phyloP scores from a whole-genome alignment of 1,140 invertebrate genomes.

The Drosophila navojoa region DNA sequence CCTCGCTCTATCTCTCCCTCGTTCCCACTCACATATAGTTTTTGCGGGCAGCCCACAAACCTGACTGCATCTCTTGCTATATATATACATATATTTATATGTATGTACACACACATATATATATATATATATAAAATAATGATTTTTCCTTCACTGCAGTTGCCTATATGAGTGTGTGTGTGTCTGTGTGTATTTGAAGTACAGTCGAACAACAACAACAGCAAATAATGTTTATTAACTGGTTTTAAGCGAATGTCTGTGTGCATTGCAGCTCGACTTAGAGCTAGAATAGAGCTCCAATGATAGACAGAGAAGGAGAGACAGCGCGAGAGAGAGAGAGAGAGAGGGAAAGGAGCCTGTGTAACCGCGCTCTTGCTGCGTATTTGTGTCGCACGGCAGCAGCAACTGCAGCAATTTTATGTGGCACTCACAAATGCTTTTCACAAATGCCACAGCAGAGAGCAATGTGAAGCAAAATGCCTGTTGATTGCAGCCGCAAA shows the following conservation, averaged over 20 bases:
- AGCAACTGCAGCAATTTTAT: constrained; percentile 38
- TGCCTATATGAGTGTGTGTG: constrained; percentile 16
- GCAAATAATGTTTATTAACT: constrained; percentile 68
- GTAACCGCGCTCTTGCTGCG: constrained; percentile 36
- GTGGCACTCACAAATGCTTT: constrained; percentile 33
- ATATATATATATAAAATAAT: constrained; percentile 48
- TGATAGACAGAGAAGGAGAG: not conserved
- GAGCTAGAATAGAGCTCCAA: not conserved
- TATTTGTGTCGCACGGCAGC: constrained; percentile 34
- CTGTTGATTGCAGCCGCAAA: constrained; percentile 43
- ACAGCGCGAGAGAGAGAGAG: too few relatives aligned
- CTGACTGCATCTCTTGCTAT: not conserved
- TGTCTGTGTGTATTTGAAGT: constrained; percentile 26
- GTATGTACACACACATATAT: not conserved
- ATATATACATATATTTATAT: constrained; percentile 2
- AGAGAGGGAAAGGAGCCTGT: constrained; percentile 1
- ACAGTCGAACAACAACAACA: constrained; percentile 36
- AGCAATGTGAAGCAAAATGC: constrained; percentile 5
- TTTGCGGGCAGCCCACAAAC: constrained; percentile 22
- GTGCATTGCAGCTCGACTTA: constrained; percentile 37
- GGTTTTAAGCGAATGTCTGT: constrained; percentile 33
- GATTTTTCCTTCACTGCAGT: constrained; percentile 60
- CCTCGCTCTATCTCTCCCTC: not conserved
- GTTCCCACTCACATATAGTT: constrained; percentile 59
- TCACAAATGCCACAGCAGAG: constrained; percentile 26